Evolutionary conservation across 2,797 vertebrate species (phyloP).

Genomic region (Micropoecilia bifurca): DNA sequence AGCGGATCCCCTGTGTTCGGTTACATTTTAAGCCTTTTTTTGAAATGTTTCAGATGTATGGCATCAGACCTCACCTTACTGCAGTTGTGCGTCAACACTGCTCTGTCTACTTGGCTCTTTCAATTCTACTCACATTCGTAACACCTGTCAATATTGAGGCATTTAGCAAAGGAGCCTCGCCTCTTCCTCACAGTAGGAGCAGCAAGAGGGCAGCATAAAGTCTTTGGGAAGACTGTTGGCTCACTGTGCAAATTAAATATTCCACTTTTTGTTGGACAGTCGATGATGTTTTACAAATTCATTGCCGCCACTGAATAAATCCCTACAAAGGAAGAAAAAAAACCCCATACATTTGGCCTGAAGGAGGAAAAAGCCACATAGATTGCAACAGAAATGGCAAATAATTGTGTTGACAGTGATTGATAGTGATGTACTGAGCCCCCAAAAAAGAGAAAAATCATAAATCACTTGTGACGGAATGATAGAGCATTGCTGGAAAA

Average conservation of each 20-base stretch:
- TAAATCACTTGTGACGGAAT: conserved; percentile 79
- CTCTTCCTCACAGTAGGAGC: conserved; percentile 51
- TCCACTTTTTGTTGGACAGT: conserved; percentile 5
- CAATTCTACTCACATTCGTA: conserved; percentile 52
- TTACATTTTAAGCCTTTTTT: conserved; percentile 41
- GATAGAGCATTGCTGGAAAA: conserved; percentile 52
- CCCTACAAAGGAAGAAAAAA: conserved; percentile 3
- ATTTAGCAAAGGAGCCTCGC: conserved; percentile 53
- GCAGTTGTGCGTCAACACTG: conserved; percentile 54
- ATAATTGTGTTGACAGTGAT: conserved; percentile 69
- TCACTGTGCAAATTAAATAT: conserved; percentile 40
- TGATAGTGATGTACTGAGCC: conserved; percentile 62
- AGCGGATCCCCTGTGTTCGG: conserved; percentile 12
- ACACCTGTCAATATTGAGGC: conserved; percentile 57
- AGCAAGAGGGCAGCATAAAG: conserved; percentile 34
- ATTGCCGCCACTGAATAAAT: background rate
- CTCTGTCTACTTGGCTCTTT: conserved; percentile 49
- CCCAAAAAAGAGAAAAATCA: conserved; percentile 41
- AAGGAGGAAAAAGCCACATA: conserved; percentile 15
- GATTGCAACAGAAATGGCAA: conserved; percentile 37
- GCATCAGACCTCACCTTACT: conserved; percentile 47
- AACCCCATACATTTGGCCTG: conserved; percentile 35
- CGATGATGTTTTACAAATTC: conserved; percentile 19
- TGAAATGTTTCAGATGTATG: conserved; percentile 40
- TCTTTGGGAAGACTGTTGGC: conserved; percentile 28